These are phyloP conservation scores for Nothobranchius kuhntae DNA, from an alignment of 2,113 vertebrate genomes.

Conservation along the genomic window DNA sequence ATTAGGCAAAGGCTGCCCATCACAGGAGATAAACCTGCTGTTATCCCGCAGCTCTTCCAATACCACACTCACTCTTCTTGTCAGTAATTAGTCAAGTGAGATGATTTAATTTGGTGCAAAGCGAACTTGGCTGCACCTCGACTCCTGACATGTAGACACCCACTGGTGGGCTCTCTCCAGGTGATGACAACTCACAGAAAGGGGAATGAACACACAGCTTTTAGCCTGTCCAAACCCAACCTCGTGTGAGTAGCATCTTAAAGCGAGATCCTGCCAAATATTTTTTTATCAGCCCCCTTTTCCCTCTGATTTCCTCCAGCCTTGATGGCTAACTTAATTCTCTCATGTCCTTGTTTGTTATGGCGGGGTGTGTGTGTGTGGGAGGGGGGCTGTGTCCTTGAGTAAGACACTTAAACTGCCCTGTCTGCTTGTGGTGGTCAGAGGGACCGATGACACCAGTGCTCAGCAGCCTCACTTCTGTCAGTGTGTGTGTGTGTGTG, in stretches of 20 bases:
- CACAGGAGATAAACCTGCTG: constrained; percentile 38
- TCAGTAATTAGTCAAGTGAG: constrained; percentile 63
- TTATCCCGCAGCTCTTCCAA: constrained; percentile 24
- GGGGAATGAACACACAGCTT: constrained; percentile 67
- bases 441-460: too few species aligned
- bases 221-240: constrained; percentile 41
- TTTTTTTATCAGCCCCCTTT: constrained; percentile 6
- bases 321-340: constrained; percentile 52
- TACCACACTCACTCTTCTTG: constrained; percentile 36
- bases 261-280: constrained; percentile 39
- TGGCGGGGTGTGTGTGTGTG: too few species aligned
- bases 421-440: too few species aligned
- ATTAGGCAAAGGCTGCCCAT: constrained; percentile 47
- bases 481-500: too few species aligned
- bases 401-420: too few species aligned
- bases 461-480: too few species aligned
- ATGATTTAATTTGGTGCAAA: constrained; percentile 63
- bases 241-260: constrained; percentile 69
- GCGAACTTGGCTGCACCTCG: constrained; percentile 19
- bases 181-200: constrained; percentile 56
- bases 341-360: constrained; percentile 31
- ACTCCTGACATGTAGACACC: constrained; percentile 33
- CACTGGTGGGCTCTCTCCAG: constrained; percentile 30
- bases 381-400: too few species aligned
- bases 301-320: constrained; percentile 34